Conservation (phyloP, 2,113 vertebrate species). For the Chelonoidis abingdonii region DNA sequence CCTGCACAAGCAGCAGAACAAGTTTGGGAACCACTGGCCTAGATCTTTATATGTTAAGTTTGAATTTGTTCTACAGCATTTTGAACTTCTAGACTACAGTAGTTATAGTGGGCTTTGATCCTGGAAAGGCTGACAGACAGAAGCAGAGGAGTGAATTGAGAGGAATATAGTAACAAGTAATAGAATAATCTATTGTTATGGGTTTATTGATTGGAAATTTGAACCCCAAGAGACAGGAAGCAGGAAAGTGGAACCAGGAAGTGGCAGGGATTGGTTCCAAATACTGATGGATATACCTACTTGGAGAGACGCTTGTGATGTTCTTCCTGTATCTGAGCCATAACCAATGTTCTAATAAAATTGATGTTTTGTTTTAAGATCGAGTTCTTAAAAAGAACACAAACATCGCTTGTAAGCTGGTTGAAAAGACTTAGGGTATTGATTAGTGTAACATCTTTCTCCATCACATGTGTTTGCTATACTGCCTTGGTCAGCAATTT, state of each 20-base stretch:
- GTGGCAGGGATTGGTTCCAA: not conserved
- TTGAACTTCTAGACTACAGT: constrained; percentile 59
- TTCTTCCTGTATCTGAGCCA: not conserved
- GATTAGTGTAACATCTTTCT: not conserved
- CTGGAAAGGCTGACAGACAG: not conserved
- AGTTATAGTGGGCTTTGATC: constrained; percentile 63
- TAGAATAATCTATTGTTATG: constrained; percentile 54
- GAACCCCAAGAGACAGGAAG: not conserved
- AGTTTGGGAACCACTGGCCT: not conserved
- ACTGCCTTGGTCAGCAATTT: not conserved
- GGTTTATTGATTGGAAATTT: constrained; percentile 24
- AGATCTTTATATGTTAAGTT: constrained; percentile 26
- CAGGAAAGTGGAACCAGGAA: constrained; percentile 22
- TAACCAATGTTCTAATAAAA: not conserved
- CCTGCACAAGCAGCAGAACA: no score
- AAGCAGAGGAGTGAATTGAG: constrained; percentile 65
- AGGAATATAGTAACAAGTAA: constrained; percentile 62
- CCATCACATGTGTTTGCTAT: not conserved
- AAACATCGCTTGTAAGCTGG: not conserved
- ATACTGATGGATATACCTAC: not conserved
- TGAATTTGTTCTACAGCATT: constrained; percentile 41
- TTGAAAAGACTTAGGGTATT: not conserved
- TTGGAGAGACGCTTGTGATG: not conserved
- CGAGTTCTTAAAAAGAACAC: not conserved
- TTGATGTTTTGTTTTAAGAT: not conserved